Evolutionary conservation across 2,113 vertebrate species (phyloP).

Genomic region (Misgurnus anguillicaudatus): DNA sequence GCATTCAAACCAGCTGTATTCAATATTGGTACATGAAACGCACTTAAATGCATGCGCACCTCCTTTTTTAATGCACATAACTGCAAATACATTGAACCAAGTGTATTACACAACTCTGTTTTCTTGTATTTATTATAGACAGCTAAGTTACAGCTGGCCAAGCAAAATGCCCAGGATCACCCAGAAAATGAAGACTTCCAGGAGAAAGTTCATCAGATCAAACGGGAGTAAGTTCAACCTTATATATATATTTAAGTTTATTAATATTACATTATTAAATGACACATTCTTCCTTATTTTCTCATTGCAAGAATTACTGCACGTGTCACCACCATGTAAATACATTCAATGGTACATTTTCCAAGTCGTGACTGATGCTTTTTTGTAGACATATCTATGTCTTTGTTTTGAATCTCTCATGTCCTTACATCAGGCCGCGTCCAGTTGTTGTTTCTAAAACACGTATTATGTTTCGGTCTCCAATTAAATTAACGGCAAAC

Average conservation of each 20-base stretch:
- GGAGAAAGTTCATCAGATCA: conserved; percentile 81
- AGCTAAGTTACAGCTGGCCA: conserved; percentile 84
- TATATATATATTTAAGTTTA: not conserved
- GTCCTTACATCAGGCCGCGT: not conserved
- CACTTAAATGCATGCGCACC: not conserved
- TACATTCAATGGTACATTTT: not conserved
- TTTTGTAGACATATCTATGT: not conserved
- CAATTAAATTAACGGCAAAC: not conserved
- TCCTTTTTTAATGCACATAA: not conserved
- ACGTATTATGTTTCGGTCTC: not conserved
- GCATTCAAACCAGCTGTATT: too few relatives aligned
- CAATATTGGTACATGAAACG: too few relatives aligned
- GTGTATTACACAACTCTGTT: not conserved
- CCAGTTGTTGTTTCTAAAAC: not conserved
- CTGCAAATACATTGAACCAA: not conserved
- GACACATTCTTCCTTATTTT: too few relatives aligned
- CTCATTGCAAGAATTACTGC: too few relatives aligned
- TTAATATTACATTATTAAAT: too few relatives aligned
- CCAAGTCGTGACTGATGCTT: not conserved
- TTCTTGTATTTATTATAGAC: conserved; percentile 72
- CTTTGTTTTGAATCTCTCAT: not conserved
- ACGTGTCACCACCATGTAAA: too few relatives aligned
- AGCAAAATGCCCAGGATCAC: conserved; percentile 82
- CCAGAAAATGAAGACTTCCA: conserved; percentile 75
- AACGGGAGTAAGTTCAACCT: conserved; percentile 78